Evolutionary conservation across 2,113 vertebrate species (phyloP).

Genomic region (human): GRCh38 chr4:181874001-181874500

Average conservation of each 20-base stretch:
- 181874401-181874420: background rate
- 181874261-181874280: background rate
- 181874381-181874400: background rate
- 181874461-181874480: background rate
- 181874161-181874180: no score
- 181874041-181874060: no score
- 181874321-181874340: background rate
- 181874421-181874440: background rate
- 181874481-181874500: background rate
- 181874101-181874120: no score
- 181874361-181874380: background rate
- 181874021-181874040: no score
- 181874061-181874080: no score
- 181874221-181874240: background rate
- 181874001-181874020: no score
- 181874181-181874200: no score
- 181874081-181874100: no score
- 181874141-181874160: no score
- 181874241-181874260: background rate
- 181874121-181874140: no score
- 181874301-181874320: background rate
- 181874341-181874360: background rate
- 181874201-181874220: rapidly evolving
- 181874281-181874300: background rate
- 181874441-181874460: background rate